A percentile compares a stretch with the other conserved stretches of the same genome.
phyloP scores from a whole-genome alignment of 2,888 invertebrate genomes.

The Imbricaverruca yamaguchii region DNA sequence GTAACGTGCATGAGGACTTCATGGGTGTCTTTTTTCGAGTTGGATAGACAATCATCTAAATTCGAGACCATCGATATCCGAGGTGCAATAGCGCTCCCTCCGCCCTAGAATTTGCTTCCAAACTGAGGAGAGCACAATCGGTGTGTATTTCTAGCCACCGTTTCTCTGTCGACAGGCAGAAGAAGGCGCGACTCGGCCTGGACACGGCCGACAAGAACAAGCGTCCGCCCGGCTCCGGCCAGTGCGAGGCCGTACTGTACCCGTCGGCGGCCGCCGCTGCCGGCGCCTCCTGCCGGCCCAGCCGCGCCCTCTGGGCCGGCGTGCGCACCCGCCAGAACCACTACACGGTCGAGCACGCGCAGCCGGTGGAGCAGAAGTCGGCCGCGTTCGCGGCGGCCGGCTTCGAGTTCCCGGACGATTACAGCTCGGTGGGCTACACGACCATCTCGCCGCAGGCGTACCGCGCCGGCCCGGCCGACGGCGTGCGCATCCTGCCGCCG shows the following conservation, averaged over 20 bases:
- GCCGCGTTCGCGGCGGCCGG: constrained; percentile 25
- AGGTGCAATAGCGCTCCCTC: too few relatives aligned
- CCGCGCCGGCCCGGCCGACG: background rate
- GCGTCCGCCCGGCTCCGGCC: constrained; percentile 49
- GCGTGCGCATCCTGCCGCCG: constrained; percentile 6
- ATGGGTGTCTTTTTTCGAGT: too few relatives aligned
- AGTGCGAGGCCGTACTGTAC: constrained; percentile 52
- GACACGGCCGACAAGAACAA: constrained; percentile 35
- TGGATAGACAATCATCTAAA: too few relatives aligned
- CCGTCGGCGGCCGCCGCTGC: constrained; percentile 47
- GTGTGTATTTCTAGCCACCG: background rate
- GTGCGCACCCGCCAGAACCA: constrained; percentile 41
- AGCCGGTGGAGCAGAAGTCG: constrained; percentile 34
- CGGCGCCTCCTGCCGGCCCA: constrained; percentile 51
- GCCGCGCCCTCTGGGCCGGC: constrained; percentile 71
- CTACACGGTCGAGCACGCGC: constrained; percentile 35
- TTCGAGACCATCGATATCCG: too few relatives aligned
- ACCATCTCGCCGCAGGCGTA: constrained; percentile 26
- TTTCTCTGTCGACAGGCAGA: constrained; percentile 29
- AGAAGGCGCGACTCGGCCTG: constrained; percentile 33
- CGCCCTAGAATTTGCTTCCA: too few relatives aligned
- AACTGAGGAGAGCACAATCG: too few relatives aligned
- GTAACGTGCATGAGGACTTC: too few relatives aligned
- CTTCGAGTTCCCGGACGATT: constrained; percentile 31
- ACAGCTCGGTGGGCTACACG: constrained; percentile 30